Evolutionary conservation across 2,797 vertebrate species (phyloP), one percentile per base, ranked within the genome.

Genomic region (Ctenopoma kingsleyae): DNA sequence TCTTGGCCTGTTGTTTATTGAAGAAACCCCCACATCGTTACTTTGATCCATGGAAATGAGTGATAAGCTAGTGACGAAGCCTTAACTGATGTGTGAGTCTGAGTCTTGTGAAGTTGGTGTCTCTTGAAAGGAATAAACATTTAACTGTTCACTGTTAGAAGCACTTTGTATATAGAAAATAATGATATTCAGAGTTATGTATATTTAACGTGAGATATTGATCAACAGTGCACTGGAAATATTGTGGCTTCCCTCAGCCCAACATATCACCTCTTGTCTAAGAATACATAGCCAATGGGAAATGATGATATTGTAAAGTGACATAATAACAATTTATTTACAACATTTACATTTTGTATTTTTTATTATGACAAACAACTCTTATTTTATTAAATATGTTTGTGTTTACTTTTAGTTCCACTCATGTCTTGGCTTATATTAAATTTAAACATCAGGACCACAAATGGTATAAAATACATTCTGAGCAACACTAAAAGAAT

Each of bases 201-300:
- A 75, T 77, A 76, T 90, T 80, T 62, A 74, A 63, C 73, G 67
- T 61, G 19, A 76, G 57, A 60, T 65, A 74, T 77, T 71, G 84
- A 76, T 81, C 70, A 67, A 72, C 66, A 43, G 65, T 80, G 47
- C 77, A 72, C 77, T 79, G 67, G 44, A 74, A 64, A 76, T 81
- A 74, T 75, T 81, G 71, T 83, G 74, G 69, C 75, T 79, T 77
- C 48, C 77, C 52, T 84, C 71, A 68, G 82, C 76, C 78, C 62
- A 82, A 77, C 84, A 89, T 91, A 92, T 87, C 88, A 91, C 80
- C 81, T 94, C 87, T 87, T 92, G 87, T 94, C 82, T 91, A 83
- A 92, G 93, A 95, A 93, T 93, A 93, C 90, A 89, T 56, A 94
- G 91, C 91, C 91, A 93, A 84, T 87, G 78, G 15, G 73, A 86